phyloP scores from a whole-genome alignment of 2,113 vertebrate genomes.

The Gnathochromis pfefferi region DNA sequence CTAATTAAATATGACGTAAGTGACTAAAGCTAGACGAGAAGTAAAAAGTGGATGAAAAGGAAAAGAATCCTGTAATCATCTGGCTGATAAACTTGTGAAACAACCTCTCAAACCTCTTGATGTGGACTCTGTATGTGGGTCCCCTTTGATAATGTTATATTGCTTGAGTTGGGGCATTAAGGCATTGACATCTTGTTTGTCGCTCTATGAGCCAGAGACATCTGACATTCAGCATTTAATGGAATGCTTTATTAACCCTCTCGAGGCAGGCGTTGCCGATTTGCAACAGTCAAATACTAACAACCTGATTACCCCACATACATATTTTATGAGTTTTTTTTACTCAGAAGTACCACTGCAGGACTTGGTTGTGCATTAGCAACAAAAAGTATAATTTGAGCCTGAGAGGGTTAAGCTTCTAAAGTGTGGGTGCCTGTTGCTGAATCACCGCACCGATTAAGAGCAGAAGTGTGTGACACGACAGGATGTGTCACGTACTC shows the following conservation, averaged over 20 bases:
- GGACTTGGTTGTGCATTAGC: not conserved
- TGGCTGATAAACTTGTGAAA: not conserved
- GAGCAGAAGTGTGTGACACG: not conserved
- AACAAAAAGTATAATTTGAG: not conserved
- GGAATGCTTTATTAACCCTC: not conserved
- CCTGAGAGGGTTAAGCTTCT: not conserved
- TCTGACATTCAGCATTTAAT: not conserved
- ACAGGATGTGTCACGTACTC: not conserved
- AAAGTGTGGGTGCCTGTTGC: not conserved
- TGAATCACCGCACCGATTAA: not conserved
- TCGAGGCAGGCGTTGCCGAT: not conserved
- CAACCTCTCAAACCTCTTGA: not conserved
- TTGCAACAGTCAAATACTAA: not conserved
- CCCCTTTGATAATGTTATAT: not conserved
- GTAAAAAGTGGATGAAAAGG: not conserved
- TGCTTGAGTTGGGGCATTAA: not conserved
- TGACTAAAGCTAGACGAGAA: not conserved
- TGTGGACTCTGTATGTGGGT: not conserved
- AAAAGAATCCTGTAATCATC: not conserved
- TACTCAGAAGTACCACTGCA: not conserved
- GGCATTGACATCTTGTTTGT: not conserved
- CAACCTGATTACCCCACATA: not conserved
- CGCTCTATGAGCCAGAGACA: not conserved
- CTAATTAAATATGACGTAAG: not conserved
- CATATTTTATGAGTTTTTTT: not conserved